Base-by-base conservation (phyloP, 1,140 invertebrate species). In the Drosophila baimaii region DNA sequence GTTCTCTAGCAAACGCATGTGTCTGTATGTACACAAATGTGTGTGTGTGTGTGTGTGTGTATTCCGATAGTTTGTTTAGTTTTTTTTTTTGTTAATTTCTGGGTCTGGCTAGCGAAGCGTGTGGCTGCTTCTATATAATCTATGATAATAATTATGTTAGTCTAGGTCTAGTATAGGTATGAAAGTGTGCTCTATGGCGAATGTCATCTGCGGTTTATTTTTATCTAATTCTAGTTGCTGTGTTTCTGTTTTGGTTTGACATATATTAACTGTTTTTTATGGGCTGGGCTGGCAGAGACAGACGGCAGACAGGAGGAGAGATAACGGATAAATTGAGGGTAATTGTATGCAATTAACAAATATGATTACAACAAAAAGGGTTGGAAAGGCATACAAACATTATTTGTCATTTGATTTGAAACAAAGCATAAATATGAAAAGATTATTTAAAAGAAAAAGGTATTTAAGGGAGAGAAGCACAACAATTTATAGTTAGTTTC, bases 131-230 rank as follows among this genome's bases (percentile, higher is more conserved):
- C 54, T 59, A 68, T 52, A 76, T 76, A 77, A 77, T 77, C 73
- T 76, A 68, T 55, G 73, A 76, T 77, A 35, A 77, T 76, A 55
- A 76, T 76, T 77, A 76, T 77, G 73, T 77, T 66, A 77, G 71
- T 74, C 70, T 75, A 75, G 72, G 73, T 77, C 73, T 76, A 55
- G 68, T 76, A 46, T 66, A 55, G 39, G 44, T 75, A 44, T 49
- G 1, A 23, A 57, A 57, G 57, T 64, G 33, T 59, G 57, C 37
- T 56, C 29, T 31, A 15, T 27, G 57, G 46, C 44, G 71, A 54
- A 79, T 84, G 62, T 77, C 81, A 79, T 85, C 70, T 72, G 79
- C 58, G 63, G 80, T 71, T 76, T 82, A 72, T 88, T 82, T 85
- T 88, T 85, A 88, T 85, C 83, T 69, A 47, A 58, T 76, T 76